phyloP scores from a whole-genome alignment of 2,113 vertebrate genomes.

The Mungos mungo region DNA sequence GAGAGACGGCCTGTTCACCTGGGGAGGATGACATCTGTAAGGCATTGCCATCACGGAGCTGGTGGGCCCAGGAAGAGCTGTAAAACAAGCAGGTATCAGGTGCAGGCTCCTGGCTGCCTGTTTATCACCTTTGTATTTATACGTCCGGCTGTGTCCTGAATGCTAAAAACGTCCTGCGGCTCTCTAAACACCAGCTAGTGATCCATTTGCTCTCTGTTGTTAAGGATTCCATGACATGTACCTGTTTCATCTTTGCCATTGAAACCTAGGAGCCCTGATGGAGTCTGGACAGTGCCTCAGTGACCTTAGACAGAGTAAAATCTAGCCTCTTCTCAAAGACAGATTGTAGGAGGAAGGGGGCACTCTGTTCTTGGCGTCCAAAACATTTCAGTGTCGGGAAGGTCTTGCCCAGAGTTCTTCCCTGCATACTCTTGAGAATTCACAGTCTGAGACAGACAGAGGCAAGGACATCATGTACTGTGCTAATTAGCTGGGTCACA shows the following conservation, averaged over 20 bases:
- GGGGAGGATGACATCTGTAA: not conserved
- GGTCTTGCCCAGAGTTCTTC: not conserved
- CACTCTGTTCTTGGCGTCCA: not conserved
- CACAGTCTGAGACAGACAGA: not conserved
- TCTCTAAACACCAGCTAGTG: not conserved
- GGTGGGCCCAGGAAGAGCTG: not conserved
- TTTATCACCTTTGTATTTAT: slow-evolving; percentile 38
- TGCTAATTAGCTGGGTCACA: not conserved
- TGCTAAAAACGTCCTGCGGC: not conserved
- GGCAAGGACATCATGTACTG: not conserved
- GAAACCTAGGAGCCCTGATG: not conserved
- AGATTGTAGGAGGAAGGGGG: not conserved
- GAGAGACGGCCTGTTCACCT: not conserved
- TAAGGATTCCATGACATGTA: not conserved
- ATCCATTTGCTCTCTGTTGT: not conserved
- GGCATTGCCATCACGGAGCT: not conserved
- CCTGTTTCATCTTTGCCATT: not conserved
- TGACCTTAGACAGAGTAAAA: not conserved
- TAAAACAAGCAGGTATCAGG: not conserved
- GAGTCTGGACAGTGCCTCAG: not conserved
- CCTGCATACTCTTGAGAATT: not conserved
- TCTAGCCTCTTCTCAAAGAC: not conserved
- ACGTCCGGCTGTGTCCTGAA: not conserved
- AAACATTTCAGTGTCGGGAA: not conserved
- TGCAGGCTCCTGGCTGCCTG: not conserved